These are phyloP conservation scores for Subacronicta megacephala DNA, from an alignment of 2,888 invertebrate species.

Conservation along the genomic window DNA sequence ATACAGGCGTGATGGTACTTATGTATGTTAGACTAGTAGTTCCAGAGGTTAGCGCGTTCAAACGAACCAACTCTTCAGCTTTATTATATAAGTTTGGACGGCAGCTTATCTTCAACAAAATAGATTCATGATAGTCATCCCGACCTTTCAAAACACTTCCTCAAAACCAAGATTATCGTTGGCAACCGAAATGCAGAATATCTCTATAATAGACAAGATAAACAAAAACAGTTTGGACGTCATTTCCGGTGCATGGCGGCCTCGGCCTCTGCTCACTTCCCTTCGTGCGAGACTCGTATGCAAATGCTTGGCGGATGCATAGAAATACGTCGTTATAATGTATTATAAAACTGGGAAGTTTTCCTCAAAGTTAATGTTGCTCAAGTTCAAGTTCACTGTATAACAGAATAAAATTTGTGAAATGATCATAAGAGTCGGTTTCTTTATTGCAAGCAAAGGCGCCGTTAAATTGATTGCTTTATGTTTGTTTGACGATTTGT, in stretches of 20 bases:
- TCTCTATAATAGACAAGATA: slow-evolving; percentile 54
- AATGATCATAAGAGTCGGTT: neutral
- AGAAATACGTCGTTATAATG: slow-evolving; percentile 22
- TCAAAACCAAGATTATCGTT: slow-evolving; percentile 42
- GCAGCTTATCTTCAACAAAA: slow-evolving; percentile 4
- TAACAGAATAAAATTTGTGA: neutral
- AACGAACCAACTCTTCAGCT: too few relatives aligned
- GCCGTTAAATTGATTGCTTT: too few relatives aligned
- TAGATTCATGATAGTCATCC: slow-evolving; percentile 10
- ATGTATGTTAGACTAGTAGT: too few relatives aligned
- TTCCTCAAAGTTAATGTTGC: slow-evolving; percentile 12
- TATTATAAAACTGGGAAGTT: slow-evolving; percentile 8
- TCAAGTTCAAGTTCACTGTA: slow-evolving; percentile 19
- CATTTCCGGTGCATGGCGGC: slow-evolving; percentile 48
- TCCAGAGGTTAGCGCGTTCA: too few relatives aligned
- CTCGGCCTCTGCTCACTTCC: slow-evolving; percentile 46
- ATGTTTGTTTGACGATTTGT: too few relatives aligned
- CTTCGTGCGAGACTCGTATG: slow-evolving; percentile 34
- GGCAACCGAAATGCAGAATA: slow-evolving; percentile 45
- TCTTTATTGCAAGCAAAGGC: too few relatives aligned
- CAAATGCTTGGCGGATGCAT: slow-evolving; percentile 36
- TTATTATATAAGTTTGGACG: too few relatives aligned
- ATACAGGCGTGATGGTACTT: too few relatives aligned
- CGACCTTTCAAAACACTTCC: slow-evolving; percentile 35
- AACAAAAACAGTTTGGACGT: slow-evolving; percentile 40